Evolutionary conservation across 2,797 vertebrate species (phyloP), one percentile per base, ranked within the genome.

Genomic region (Tympanoctomys barrerae): DNA sequence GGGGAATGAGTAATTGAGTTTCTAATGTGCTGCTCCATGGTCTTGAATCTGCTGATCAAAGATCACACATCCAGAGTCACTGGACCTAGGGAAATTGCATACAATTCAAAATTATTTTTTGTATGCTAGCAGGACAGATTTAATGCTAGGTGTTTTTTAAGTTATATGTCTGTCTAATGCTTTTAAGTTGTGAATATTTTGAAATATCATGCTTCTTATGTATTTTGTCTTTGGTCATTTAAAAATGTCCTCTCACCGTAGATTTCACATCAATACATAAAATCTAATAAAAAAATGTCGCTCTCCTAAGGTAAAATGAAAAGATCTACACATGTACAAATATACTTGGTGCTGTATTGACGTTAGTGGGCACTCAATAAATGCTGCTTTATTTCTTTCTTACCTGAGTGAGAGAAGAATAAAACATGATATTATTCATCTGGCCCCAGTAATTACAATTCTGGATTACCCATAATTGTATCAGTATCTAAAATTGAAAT

Each of bases 401-500:
- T 92, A 70, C 9, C 0, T 6, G 1, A 71, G 2, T 71, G 52
- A 85, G 94, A 90, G 3, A 90, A 83, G 8, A 85, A 78, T 78
- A 57, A 91, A 89, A 86, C 31, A 21, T 39, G 42, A 3, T 79
- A 21, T 81, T 33, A 22, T 87, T 94, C 18, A 71, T 83, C 39
- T 94, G 62, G 91, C 14, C 19, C 19, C 18, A 91, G 33, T 77
- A 85, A 91, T 91, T 82, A 71, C 2, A 92, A 59, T 18, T 26
- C 24, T 89, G 66, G 3, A 13, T 39, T 18, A 61, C 87, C 33
- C 52, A 59, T 88, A 80, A 96, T 61, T 97, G 16, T 79, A 82
- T 94, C n/a, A 86, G n/a, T 86, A 62, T 62, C 75, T 91, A 24
- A 92, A 97, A 95, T 14, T 61, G 16, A 93, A 18, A 95, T 90